Evolutionary conservation across 2,113 vertebrate species (phyloP), one percentile per base, ranked within the genome.

Genomic region (Lepidothrix coronata): DNA sequence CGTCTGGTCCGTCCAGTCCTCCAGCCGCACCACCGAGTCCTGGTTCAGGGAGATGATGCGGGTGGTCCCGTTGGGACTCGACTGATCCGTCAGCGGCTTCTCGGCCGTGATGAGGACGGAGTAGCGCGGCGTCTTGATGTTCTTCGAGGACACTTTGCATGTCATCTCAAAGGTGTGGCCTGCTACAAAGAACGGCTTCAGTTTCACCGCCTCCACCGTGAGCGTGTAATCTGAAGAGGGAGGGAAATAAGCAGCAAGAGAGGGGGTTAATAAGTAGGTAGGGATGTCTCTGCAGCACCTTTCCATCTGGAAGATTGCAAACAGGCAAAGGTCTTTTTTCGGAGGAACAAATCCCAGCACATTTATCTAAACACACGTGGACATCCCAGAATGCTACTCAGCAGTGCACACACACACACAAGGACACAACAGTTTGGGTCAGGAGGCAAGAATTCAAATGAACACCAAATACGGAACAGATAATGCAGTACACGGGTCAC

Each of bases 81-180:
- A 95, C 58, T 85, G 97, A 54, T 98, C 98, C 1, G 96, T 58
- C 0, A 97, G 83, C 2, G 94, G 96, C 49, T 99, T 98, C 97
- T 99, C 98, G 1, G 98, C 98, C 0, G 97, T 98, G 97, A 99
- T 98, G 73, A 99, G 98, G 24, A 99, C 99, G 0, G 99, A 99
- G 71, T 99, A 99, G 33, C 98, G 98, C 0, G 98, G 98, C 0
- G 98, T 98, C 88, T 98, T 98, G n/a, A 99, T 98, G 94, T 99
- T 99, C 85, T 98, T 97, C 1, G 98, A 98, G 73, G 96, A 97
- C 41, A 99, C 98, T 30, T 97, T 97, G 97, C 99, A 99, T 13
- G 97, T 98, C 99, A 99, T 99, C 97, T 99, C 99, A 77, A 99
- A 99, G 8, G 99, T 99, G 27, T 98, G 98, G n/a, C 99, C 99